Conservation (phyloP, 2,113 vertebrate genomes). For the Otolemur garnettii region DNA sequence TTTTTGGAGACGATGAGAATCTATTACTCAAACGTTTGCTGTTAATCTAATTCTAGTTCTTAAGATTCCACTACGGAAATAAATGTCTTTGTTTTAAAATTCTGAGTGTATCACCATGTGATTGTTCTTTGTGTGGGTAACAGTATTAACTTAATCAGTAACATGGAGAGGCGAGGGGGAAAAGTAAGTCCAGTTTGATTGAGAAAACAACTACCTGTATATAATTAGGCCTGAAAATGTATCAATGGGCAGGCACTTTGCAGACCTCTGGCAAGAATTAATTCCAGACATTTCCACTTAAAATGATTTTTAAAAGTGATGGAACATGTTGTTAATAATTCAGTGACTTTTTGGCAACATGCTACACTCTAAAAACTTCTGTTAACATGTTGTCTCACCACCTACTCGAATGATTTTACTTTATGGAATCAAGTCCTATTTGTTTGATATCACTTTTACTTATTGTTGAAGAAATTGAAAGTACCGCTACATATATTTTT, state of each 20-base stretch:
- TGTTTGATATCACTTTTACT: background rate
- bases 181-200: background rate
- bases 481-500: too few relatives aligned
- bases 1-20: background rate
- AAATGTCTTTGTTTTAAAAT: background rate
- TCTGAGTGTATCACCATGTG: background rate
- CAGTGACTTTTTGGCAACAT: background rate
- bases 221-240: background rate
- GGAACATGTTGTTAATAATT: background rate
- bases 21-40: background rate
- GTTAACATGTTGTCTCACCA: rapidly evolving
- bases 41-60: background rate
- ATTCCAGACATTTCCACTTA: background rate
- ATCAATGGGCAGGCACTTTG: background rate
- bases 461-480: background rate
- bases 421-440: too few relatives aligned
- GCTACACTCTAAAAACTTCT: background rate
- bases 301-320: background rate
- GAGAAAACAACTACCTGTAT: background rate
- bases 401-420: background rate
- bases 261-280: background rate
- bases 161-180: background rate
- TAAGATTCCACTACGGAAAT: background rate
- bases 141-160: background rate
- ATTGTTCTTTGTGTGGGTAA: background rate